Base-by-base conservation (phyloP, 2,888 invertebrate genomes). In the Tuberolachnus salignus region DNA sequence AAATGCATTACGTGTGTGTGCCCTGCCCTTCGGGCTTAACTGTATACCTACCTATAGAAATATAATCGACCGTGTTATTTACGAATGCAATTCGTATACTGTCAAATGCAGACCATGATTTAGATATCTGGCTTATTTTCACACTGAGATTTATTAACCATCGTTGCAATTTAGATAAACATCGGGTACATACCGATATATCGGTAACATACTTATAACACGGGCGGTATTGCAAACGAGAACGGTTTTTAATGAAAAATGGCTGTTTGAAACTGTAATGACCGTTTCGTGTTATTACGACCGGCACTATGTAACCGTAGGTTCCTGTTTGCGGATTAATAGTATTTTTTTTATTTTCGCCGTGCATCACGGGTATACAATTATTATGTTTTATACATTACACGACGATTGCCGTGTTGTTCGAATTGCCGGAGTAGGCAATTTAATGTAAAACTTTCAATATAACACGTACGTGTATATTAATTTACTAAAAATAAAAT, bases 41-140 rank as follows among this genome's bases (percentile, higher is more conserved):
- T 53, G 53, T 53, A 42, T 34, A 34, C 34, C 34, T 34, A 34
- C 6, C 3, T 34, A 34, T 34, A 34, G 34, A 34, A 53, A 69
- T 67, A 69, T 71, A 46, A 57, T 71, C 70, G 57, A 57, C 57
- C 44, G 16, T 23, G 57, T 46, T 57, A 57, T 61, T 49, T 51
- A 73, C 61, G 51, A 73, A 73, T 73, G 61, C 49, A 61, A 73
- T 73, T 73, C 61, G 61, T 73, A 16, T 61, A 61, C 59, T 51
- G 72, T 63, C 72, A 73, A 51, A 73, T 14, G 49, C 72, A 63
- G 51, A 49, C 49, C 72, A 21, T 61, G 61, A 73, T 61, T 63
- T 19, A 61, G 61, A 71, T 71, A 71, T 59, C 71, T n/a, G 55
- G 57, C 57, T 71, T 71, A 71, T 71, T 71, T 71, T 71, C 57